Evolutionary conservation across 2,797 vertebrate species (phyloP).

Genomic region (Glyptemys insculpta): DNA sequence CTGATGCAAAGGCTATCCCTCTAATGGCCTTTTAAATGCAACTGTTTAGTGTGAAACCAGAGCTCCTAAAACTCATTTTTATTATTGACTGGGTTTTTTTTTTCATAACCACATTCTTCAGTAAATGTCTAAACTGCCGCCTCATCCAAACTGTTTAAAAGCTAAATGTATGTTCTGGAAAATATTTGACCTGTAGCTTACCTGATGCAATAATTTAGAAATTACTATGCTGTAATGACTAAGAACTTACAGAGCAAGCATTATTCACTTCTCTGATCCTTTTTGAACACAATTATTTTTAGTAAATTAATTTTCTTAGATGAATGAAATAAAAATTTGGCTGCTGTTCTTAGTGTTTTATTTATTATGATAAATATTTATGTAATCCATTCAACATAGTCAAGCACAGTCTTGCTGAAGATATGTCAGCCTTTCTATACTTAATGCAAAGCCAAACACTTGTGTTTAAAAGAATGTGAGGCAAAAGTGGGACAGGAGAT

Average conservation of each 20-base stretch:
- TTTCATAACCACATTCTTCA: not conserved
- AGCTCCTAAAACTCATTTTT: not conserved
- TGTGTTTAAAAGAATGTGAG: not conserved
- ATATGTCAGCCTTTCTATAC: not conserved
- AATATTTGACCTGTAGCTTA: conserved; percentile 1
- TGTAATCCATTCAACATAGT: not conserved
- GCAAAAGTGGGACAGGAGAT: not conserved
- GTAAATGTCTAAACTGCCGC: not conserved
- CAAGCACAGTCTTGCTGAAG: not conserved
- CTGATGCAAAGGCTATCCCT: not conserved
- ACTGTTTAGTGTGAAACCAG: not conserved
- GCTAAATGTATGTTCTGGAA: not conserved
- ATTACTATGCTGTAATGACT: not conserved
- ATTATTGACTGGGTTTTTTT: not conserved
- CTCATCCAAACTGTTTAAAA: not conserved
- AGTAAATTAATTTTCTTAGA: conserved; percentile 21
- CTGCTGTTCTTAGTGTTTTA: not conserved
- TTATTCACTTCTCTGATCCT: conserved; percentile 1
- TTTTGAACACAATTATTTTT: not conserved
- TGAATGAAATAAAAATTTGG: conserved; percentile 1
- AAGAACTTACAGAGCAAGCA: not conserved
- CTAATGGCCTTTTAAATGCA: not conserved
- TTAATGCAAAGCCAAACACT: not conserved
- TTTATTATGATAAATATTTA: conserved; percentile 15
- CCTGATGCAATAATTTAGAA: conserved; percentile 3